These are phyloP conservation scores for Thaumetopoea pityocampa DNA, from an alignment of 1,140 invertebrate species.

Conservation along the genomic window DNA sequence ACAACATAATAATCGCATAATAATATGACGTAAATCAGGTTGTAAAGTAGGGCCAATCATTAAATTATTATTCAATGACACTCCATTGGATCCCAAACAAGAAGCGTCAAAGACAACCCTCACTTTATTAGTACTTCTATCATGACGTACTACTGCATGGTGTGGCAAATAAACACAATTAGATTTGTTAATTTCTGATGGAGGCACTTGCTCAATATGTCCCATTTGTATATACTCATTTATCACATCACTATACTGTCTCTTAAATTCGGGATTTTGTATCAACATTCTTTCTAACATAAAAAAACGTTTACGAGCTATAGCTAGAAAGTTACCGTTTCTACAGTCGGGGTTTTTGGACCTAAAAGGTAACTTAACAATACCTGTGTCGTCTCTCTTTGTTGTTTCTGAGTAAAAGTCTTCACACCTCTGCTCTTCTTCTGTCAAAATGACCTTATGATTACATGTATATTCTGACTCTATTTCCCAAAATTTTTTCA, in stretches of 20 bases:
- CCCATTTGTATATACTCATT: too few species aligned
- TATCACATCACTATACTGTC: too few species aligned
- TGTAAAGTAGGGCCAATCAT: constrained; percentile 3
- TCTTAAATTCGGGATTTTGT: too few species aligned
- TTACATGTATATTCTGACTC: constrained; percentile 11
- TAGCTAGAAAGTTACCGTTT: too few species aligned
- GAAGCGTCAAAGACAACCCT: not conserved
- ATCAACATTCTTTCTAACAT: too few species aligned
- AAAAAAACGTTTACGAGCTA: too few species aligned
- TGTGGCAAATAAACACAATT: not conserved
- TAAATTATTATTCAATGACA: not conserved
- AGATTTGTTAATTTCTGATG: too few species aligned
- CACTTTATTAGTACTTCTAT: not conserved
- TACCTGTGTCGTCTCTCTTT: constrained; percentile 1
- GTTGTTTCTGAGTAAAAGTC: constrained; percentile 12
- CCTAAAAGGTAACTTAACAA: constrained; percentile 19
- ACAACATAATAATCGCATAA: not conserved
- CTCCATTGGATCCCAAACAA: not conserved
- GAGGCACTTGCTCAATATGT: too few species aligned
- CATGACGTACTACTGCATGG: not conserved
- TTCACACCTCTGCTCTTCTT: constrained; percentile 17
- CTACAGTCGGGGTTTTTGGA: constrained; percentile 7
- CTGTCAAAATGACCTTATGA: constrained; percentile 1
- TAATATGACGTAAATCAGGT: not conserved
- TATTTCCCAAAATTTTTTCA: constrained; percentile 21